Evolutionary conservation across 2,888 invertebrate genomes (phyloP), one percentile per base, ranked within the genome.

Genomic region (Seira musarum): DNA sequence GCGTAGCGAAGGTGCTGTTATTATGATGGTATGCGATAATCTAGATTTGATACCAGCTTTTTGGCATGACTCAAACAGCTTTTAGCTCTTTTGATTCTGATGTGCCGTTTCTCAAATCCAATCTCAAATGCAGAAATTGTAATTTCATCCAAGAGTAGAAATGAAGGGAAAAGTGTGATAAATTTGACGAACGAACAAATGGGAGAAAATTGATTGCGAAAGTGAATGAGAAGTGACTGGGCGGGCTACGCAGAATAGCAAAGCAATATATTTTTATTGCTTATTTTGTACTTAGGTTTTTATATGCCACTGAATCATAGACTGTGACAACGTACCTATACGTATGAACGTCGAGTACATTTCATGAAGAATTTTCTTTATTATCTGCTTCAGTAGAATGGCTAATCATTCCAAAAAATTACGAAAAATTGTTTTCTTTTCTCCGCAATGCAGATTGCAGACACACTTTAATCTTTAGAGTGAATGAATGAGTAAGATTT

Each of bases 161-260:
- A 5, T 15, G 46, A 71, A 71, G 30, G 61, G 13, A 71, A 71
- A 61, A 71, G 71, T 71, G 71, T 71, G 71, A 71, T 61, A 61
- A 71, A 71, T 71, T 15, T 19, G 53, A 19, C 53, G 68, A 68
- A 71, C 60, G 40, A 57, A 57, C 40, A 19, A n/a, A 63, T 22
- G 17, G 60, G 60, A 60, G 69, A 40, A 15, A 53, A 53, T 53
- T 53, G 53, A 53, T 53, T 53, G 53, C 53, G 53, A 53, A 53
- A 17, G 17, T 13, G 53, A 53, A 53, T 53, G 53, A 53, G 53
- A 17, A 13, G 30, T 30, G 30, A 8, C 30, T 30, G 30, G 8
- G 3, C 8, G 30, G 30, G 30, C 30, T 30, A 30, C 30, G 30
- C 30, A 30, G n/a, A n/a, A n/a, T n/a, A n/a, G n/a, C n/a, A n/a